Base-by-base conservation (phyloP, 2,113 vertebrate species). In the Myrmecophaga tridactyla region DNA sequence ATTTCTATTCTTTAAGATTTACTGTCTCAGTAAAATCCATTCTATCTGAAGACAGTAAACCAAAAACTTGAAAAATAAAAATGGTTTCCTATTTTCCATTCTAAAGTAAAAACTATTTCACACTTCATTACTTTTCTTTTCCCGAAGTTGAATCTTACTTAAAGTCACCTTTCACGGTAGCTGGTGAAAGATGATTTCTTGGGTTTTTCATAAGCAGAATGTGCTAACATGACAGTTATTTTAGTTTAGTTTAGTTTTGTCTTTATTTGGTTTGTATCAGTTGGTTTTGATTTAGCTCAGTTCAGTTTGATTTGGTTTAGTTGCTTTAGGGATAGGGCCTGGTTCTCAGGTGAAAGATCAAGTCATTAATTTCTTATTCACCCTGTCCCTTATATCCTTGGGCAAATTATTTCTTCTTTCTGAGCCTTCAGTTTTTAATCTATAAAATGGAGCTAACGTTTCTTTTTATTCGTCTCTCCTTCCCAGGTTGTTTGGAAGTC, bases 101-200 rank as follows among this genome's bases (percentile, higher is more conserved):
- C 14, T 88, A 89, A 95, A 72, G 62, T 69, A 84, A 92, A 97
- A 97, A 63, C 92, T 67, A 72, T 96, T 95, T 97, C 95, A 62
- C 11, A 46, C 18, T 95, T 96, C 23, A 94, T 96, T 97, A 94
- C 65, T 94, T 97, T 93, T 94, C 84, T 96, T 94, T 88, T 29
- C 34, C 25, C 3, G 86, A 51, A 93, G 12, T 70, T 93, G 72
- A 89, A 60, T 95, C 91, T 97, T 95, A 46, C 89, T 97, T 83
- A 88, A 94, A 84, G 43, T 89, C 80, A 76, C 48, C 48, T 51
- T 13, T 51, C 46, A 46, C 21, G 58, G 84, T 97, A 89, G 41
- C 85, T 69, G 81, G n/a, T 95, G 91, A 65, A 73, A 87, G 70
- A 62, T 94, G 39, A 72, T 36, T 51, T 96, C 62, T 73, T 97